Evolutionary conservation across 2,113 vertebrate species (phyloP).

Genomic region (Argyrosomus japonicus): DNA sequence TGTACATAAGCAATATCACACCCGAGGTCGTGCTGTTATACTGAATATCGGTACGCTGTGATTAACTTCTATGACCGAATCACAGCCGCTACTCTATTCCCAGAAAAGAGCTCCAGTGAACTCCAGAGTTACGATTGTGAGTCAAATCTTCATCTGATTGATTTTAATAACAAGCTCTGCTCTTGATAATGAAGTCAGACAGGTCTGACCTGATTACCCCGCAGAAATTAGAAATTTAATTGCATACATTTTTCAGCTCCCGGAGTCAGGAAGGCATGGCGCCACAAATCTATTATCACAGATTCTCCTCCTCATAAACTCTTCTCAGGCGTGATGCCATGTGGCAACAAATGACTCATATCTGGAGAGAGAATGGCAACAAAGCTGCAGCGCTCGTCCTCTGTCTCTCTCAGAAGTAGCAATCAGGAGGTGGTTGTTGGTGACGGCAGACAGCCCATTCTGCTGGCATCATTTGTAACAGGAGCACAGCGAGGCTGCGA

Average conservation of each 20-base stretch:
- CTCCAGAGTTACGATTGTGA: conserved; percentile 17
- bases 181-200: conserved; percentile 63
- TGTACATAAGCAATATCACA: no score
- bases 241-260: conserved; percentile 65
- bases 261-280: conserved; percentile 42
- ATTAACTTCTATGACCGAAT: no score
- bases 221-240: conserved; percentile 76
- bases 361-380: conserved; percentile 20
- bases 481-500: background rate
- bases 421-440: conserved; percentile 35
- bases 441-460: conserved; percentile 11
- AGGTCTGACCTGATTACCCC: conserved; percentile 61
- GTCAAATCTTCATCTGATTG: conserved; percentile 46
- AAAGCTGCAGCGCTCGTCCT: conserved; percentile 22
- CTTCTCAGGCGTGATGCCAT: conserved; percentile 35
- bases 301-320: conserved; percentile 36
- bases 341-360: conserved; percentile 46
- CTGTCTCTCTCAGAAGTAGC: conserved; percentile 39
- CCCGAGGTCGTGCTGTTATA: no score
- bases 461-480: conserved; percentile 30
- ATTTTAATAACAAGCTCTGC: conserved; percentile 61
- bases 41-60: no score
- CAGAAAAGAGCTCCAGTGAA: background rate
- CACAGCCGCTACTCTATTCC: conserved; percentile 18
- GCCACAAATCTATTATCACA: conserved; percentile 55